phyloP scores from a whole-genome alignment of 2,797 vertebrate species.

The Bryconaethiops microstoma region DNA sequence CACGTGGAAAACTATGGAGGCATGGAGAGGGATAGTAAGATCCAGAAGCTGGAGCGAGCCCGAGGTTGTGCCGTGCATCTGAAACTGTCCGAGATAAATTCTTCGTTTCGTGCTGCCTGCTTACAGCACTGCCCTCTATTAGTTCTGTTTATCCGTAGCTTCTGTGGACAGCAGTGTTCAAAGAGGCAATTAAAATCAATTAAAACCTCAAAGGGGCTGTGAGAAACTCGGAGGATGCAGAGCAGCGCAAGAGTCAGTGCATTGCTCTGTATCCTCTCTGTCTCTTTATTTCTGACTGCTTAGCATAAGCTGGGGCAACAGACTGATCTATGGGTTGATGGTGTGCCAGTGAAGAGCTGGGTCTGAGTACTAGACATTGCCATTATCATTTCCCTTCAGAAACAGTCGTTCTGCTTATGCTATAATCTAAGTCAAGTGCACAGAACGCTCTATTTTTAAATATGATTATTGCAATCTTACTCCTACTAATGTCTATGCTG shows the following conservation, averaged over 20 bases:
- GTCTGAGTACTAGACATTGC: background rate
- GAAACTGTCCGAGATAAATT: constrained; percentile 23
- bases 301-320: background rate
- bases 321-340: background rate
- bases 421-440: constrained; percentile 1
- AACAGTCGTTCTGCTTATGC: background rate
- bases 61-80: background rate
- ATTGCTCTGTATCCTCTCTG: background rate
- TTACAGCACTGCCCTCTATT: constrained; percentile 3
- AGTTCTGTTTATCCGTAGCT: background rate
- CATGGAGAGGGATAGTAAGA: background rate
- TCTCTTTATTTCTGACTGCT: constrained; percentile 7
- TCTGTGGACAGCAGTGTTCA: background rate
- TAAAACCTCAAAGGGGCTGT: constrained; percentile 10
- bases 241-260: background rate
- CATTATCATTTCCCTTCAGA: background rate
- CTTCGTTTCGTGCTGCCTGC: constrained; percentile 13
- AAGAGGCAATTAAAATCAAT: constrained; percentile 46
- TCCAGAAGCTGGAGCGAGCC: background rate
- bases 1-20: background rate
- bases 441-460: constrained; percentile 4
- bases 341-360: background rate
- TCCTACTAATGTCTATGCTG: background rate
- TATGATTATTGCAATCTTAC: constrained; percentile 7
- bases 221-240: constrained; percentile 12